Percentiles rank a stretch among this genome's conserved stretches.
These are phyloP conservation scores for Aphidius ervi DNA, from an alignment of 1,140 invertebrate genomes.

Conservation along the genomic window DNA sequence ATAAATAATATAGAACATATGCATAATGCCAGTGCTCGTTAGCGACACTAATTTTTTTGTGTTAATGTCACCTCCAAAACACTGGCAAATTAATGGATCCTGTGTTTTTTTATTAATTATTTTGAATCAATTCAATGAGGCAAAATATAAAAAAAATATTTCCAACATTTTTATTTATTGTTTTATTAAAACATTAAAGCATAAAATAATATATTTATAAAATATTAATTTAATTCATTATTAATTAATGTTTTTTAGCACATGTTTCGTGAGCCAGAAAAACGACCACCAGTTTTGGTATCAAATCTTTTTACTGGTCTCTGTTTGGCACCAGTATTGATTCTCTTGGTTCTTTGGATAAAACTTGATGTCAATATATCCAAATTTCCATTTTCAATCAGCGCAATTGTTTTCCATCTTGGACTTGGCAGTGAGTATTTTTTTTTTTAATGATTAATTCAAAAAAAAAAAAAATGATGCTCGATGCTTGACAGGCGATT, in stretches of 20 bases:
- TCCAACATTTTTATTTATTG: neutral
- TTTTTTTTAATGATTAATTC: neutral
- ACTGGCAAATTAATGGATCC: constrained; percentile 41
- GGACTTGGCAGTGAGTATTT: constrained; percentile 66
- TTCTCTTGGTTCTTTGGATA: constrained; percentile 84
- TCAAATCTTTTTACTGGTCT: constrained; percentile 88
- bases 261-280: constrained; percentile 88
- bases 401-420: constrained; percentile 82
- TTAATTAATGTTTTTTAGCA: constrained; percentile 60
- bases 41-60: constrained; percentile 30
- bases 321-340: constrained; percentile 74
- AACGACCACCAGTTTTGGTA: constrained; percentile 78
- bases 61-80: constrained; percentile 43
- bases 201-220: too few relatives aligned
- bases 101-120: constrained; percentile 8
- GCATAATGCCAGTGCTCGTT: constrained; percentile 45
- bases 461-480: constrained; percentile 19
- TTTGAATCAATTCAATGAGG: neutral
- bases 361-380: constrained; percentile 86
- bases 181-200: too few relatives aligned
- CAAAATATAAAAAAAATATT: too few relatives aligned
- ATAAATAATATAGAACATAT: constrained; percentile 42
- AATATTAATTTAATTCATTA: too few relatives aligned
- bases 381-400: constrained; percentile 72
- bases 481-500: constrained; percentile 39